phyloP scores from a whole-genome alignment of 2,113 vertebrate genomes.

The Erpornis zantholeuca region DNA sequence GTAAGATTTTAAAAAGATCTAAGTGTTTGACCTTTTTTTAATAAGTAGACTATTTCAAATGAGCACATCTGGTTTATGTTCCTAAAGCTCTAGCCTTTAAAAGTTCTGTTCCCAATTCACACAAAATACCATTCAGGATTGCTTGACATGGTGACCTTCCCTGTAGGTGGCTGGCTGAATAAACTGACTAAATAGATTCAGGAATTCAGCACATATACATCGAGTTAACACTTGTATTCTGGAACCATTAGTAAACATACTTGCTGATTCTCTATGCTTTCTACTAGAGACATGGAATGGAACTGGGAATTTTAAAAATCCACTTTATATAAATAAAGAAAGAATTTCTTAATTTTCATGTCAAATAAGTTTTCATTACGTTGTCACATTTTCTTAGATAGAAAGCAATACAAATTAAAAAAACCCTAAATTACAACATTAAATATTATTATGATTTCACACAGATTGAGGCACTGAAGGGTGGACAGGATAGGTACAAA shows the following conservation, averaged over 20 bases:
- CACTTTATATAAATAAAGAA: not conserved
- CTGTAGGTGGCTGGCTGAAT: slow-evolving; percentile 68
- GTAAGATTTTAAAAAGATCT: slow-evolving; percentile 73
- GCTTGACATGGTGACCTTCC: slow-evolving; percentile 73
- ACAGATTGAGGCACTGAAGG: not conserved
- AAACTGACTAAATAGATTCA: slow-evolving; percentile 66
- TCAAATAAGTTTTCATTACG: slow-evolving; percentile 3
- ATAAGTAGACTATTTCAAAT: slow-evolving; percentile 73
- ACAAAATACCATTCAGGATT: slow-evolving; percentile 75
- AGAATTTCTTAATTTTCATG: not conserved
- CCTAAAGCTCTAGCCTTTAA: slow-evolving; percentile 74
- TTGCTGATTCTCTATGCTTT: not conserved
- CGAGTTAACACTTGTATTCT: slow-evolving; percentile 59
- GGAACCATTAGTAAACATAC: slow-evolving; percentile 14
- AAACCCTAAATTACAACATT: not conserved
- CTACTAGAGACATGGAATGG: not conserved
- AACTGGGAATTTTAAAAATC: not conserved
- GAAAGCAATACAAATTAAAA: not conserved
- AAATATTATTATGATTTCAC: not conserved
- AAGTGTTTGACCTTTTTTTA: slow-evolving; percentile 70
- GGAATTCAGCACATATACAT: slow-evolving; percentile 57
- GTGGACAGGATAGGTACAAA: slow-evolving; percentile 58
- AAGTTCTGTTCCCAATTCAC: slow-evolving; percentile 73
- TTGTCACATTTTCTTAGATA: not conserved
- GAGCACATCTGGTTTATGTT: slow-evolving; percentile 82